Conservation (phyloP, 1,140 invertebrate species). For the Leptoteleia sp. region DNA sequence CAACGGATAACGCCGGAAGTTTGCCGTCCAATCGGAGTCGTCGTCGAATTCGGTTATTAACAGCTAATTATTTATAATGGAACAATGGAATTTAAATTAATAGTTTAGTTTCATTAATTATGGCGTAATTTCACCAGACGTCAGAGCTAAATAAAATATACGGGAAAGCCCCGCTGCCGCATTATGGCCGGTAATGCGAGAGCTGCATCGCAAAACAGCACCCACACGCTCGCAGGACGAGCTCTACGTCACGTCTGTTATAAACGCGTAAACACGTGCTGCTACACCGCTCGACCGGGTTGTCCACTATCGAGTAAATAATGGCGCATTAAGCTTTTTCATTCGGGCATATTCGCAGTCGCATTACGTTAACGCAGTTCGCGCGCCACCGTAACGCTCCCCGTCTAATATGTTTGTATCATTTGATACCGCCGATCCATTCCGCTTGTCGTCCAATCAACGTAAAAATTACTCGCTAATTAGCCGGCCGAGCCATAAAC, state of each 20-base stretch:
- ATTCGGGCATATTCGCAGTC: slow-evolving; percentile 73
- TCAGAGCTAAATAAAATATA: slow-evolving; percentile 81
- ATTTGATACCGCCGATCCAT: slow-evolving; percentile 31
- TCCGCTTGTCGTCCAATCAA: slow-evolving; percentile 11
- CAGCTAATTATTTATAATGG: slow-evolving; percentile 81
- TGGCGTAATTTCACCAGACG: slow-evolving; percentile 76
- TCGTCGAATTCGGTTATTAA: slow-evolving; percentile 74
- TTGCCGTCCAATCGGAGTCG: slow-evolving; percentile 19
- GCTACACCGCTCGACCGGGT: slow-evolving; percentile 74
- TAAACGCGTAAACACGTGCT: slow-evolving; percentile 81
- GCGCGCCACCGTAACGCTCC: slow-evolving; percentile 31
- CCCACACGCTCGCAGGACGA: slow-evolving; percentile 60
- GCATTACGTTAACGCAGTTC: slow-evolving; percentile 66
- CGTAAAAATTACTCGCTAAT: slow-evolving; percentile 3
- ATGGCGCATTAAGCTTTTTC: slow-evolving; percentile 81
- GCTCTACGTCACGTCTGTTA: slow-evolving; percentile 79
- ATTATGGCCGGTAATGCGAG: slow-evolving; percentile 78
- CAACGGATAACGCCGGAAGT: slow-evolving; percentile 15
- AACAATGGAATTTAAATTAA: slow-evolving; percentile 82
- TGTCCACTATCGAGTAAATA: slow-evolving; percentile 81
- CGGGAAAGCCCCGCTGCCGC: slow-evolving; percentile 75
- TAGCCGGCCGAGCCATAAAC: slow-evolving; percentile 7
- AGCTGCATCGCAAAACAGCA: slow-evolving; percentile 76
- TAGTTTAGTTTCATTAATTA: slow-evolving; percentile 82
- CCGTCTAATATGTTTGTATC: slow-evolving; percentile 41